A percentile compares a stretch with the other conserved stretches of the same genome.
Conservation (phyloP, 2,888 invertebrate genomes). For the Lysandra bellargus region DNA sequence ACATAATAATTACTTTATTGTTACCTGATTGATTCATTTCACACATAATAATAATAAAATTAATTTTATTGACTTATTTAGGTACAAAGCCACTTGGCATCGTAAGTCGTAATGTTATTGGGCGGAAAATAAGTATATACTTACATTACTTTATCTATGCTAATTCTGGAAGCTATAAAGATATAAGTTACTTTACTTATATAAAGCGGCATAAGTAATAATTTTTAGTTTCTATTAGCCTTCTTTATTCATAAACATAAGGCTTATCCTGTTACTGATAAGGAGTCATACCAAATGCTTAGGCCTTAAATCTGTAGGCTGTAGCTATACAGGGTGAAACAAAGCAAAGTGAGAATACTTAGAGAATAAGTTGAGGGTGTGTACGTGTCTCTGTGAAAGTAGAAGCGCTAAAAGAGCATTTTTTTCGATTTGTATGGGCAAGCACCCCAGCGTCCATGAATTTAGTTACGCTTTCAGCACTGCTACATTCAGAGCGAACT, state of each 20-base stretch:
- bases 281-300: neutral
- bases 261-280: neutral
- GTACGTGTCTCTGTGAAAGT: no score
- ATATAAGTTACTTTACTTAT: neutral
- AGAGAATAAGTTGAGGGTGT: no score
- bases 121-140: neutral
- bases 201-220: neutral
- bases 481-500: no score
- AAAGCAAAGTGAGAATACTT: no score
- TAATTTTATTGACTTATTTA: neutral
- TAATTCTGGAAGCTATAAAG: slow-evolving; percentile 26
- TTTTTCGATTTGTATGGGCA: no score
- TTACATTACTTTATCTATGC: slow-evolving; percentile 18
- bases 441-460: no score
- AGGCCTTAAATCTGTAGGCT: neutral
- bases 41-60: slow-evolving; percentile 1
- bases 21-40: slow-evolving; percentile 3
- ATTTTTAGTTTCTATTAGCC: neutral
- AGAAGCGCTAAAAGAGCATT: no score
- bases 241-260: neutral
- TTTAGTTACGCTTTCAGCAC: no score
- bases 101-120: neutral
- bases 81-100: neutral
- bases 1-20: neutral
- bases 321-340: no score